Percentiles rank a stretch among this genome's conserved stretches.
Evolutionary conservation across 2,113 vertebrate species (phyloP).

Genomic region (Lates calcarifer): DNA sequence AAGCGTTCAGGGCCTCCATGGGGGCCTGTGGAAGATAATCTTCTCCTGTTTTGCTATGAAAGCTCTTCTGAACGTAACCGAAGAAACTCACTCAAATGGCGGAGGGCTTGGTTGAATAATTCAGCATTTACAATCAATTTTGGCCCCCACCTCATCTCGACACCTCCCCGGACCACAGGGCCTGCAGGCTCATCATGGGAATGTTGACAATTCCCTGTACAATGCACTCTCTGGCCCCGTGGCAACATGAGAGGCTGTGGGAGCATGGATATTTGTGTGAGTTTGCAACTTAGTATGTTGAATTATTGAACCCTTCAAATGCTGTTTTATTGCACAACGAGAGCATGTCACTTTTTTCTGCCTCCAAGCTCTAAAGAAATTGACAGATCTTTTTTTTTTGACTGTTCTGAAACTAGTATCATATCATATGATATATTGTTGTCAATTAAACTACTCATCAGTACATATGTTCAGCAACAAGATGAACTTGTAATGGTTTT

Average conservation of each 20-base stretch:
- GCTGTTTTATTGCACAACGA: conserved; percentile 61
- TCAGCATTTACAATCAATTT: conserved; percentile 89
- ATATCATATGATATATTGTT: no score
- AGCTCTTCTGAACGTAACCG: conserved; percentile 88
- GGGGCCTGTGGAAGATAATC: conserved; percentile 83
- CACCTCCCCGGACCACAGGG: conserved; percentile 75
- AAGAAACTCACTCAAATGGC: conserved; percentile 86
- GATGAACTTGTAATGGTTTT: neutral
- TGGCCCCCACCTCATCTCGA: conserved; percentile 73
- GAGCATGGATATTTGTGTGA: conserved; percentile 72
- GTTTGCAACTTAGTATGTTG: conserved; percentile 72
- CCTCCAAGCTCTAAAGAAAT: conserved; percentile 11
- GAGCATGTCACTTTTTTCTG: conserved; percentile 35
- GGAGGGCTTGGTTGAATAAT: conserved; percentile 85
- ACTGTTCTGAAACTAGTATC: neutral
- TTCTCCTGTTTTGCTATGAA: conserved; percentile 88
- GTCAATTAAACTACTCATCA: no score
- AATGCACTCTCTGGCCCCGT: conserved; percentile 70
- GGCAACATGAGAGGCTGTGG: conserved; percentile 80
- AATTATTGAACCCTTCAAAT: conserved; percentile 73
- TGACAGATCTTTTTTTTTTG: neutral
- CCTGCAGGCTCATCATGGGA: conserved; percentile 83
- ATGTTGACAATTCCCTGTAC: conserved; percentile 84
- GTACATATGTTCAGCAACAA: no score
- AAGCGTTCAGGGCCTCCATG: conserved; percentile 72